Conservation (phyloP, 2,113 vertebrate species). For the Mustela lutreola region DNA sequence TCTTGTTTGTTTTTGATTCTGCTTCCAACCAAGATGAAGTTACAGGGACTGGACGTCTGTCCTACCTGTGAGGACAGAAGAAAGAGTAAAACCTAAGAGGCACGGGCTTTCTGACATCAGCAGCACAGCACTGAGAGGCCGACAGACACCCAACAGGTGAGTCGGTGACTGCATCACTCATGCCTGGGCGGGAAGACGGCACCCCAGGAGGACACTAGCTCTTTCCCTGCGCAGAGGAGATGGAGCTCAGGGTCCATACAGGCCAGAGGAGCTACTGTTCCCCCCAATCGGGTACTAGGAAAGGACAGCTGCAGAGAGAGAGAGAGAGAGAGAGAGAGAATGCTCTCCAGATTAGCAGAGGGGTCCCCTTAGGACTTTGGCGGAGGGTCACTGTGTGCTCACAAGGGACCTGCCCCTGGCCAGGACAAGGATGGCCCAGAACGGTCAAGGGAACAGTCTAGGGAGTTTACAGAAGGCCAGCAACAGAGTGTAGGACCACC, state of each 20-base stretch:
- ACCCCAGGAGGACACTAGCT: neutral
- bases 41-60: neutral
- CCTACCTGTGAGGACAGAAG: neutral
- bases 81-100: neutral
- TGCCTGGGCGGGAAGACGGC: neutral
- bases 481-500: neutral
- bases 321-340: no score
- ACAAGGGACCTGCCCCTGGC: fast-evolving
- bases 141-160: neutral
- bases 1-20: neutral
- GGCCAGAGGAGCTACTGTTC: no score
- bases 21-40: neutral
- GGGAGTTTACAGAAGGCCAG: neutral
- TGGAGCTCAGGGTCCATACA: neutral
- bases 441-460: neutral
- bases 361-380: neutral
- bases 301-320: fast-evolving
- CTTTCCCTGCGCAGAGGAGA: neutral
- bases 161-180: fast-evolving
- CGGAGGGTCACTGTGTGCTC: neutral
- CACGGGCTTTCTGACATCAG: neutral
- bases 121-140: no score
- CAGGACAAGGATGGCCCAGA: neutral
- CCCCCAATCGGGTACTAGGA: neutral
- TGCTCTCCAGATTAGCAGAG: neutral